Evolutionary conservation across 2,888 invertebrate genomes (phyloP), one percentile per base, ranked within the genome.

Genomic region (Coelogynopora nodosa): DNA sequence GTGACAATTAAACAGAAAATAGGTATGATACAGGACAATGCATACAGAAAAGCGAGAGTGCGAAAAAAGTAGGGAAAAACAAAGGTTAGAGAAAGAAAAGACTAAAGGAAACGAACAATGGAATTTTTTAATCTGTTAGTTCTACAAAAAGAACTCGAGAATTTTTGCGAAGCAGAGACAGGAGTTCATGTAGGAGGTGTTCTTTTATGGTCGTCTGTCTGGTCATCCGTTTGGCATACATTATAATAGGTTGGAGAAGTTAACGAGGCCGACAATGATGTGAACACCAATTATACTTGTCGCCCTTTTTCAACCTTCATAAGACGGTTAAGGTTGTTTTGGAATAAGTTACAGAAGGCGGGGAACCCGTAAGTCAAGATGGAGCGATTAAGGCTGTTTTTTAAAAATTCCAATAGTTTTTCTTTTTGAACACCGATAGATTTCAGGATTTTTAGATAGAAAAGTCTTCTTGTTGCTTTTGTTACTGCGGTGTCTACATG

Each of bases 91-190:
- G 74, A 74, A 26, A 23, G 23, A 26, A 23, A 74, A 74, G 23
- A 26, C 23, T 74, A 74, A 74, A 74, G 23, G 74, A 74, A 74
- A 74, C 74, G 23, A 74, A 74, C 74, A 74, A 74, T 23, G 27
- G 74, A 74, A 23, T 74, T 2, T 74, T 74, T 74, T 10, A 74
- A 23, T 13, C 74, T 74, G 27, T 10, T 74, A 26, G 74, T 74
- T 74, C 74, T 49, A 49, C 23, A 74, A 49, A 49, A 49, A 18
- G 49, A 13, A 49, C 49, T 49, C 5, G 10, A 49, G 49, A 49
- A 18, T 13, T 49, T 23, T 74, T 74, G 74, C 74, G 74, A 26
- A 74, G 74, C 18, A 26, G 27, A 74, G 74, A 26, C 74, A 74
- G 23, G 74, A 74, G 18, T 74, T 74, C 27, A 2, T 23, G 74